A percentile compares a stretch with the other conserved stretches of the same genome.
phyloP scores from a whole-genome alignment of 1,140 invertebrate genomes.

The Drosophila lowei region DNA sequence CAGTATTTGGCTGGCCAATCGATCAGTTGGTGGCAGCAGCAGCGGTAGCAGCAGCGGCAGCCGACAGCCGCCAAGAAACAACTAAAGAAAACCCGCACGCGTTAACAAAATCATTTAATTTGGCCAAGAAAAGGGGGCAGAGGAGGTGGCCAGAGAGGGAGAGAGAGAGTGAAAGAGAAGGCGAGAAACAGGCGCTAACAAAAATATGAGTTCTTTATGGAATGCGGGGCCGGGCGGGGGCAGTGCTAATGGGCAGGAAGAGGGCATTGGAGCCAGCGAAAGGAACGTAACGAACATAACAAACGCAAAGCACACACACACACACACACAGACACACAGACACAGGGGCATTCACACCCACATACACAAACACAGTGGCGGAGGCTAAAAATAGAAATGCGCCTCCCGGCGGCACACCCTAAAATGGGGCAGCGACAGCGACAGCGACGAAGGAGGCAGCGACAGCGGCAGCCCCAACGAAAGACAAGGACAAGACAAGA shows the following conservation, averaged over 20 bases:
- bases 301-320: constrained; percentile 33
- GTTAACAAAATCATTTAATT: constrained; percentile 80
- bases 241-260: constrained; percentile 11
- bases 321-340: constrained; percentile 4
- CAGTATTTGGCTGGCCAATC: constrained; percentile 34
- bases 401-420: constrained; percentile 73
- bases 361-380: constrained; percentile 16
- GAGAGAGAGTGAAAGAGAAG: background rate
- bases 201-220: constrained; percentile 76
- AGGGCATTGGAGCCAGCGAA: constrained; percentile 31
- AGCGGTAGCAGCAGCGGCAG: constrained; percentile 14
- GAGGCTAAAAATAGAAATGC: constrained; percentile 76
- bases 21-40: constrained; percentile 56
- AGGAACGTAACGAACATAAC: constrained; percentile 58
- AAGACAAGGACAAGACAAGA: constrained; percentile 73
- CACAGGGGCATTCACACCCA: constrained; percentile 19
- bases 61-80: constrained; percentile 23
- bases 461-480: constrained; percentile 30
- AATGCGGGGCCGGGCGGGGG: constrained; percentile 15
- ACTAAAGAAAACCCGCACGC: constrained; percentile 50
- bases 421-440: constrained; percentile 54
- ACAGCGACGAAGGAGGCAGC: constrained; percentile 15
- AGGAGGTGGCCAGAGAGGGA: background rate
- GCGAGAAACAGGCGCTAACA: constrained; percentile 42
- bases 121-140: constrained; percentile 36